Percentiles rank a stretch among this genome's conserved stretches.
Evolutionary conservation across 2,888 invertebrate genomes (phyloP).

Genomic region (Tenthredo distinguenda): DNA sequence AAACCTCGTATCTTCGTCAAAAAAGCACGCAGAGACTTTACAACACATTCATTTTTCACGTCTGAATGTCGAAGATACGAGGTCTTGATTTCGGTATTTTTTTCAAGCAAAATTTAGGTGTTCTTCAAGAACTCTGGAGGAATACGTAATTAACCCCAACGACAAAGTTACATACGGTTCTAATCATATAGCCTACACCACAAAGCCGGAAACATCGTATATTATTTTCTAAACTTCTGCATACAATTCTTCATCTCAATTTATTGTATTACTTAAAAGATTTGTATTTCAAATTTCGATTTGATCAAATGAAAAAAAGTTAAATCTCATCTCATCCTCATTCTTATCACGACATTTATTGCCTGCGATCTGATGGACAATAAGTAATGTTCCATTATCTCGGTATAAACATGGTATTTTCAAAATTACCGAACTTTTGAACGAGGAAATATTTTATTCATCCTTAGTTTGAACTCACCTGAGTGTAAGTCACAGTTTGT

Average conservation of each 20-base stretch:
- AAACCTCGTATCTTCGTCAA: too few species aligned
- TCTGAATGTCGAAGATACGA: too few species aligned
- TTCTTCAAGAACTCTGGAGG: too few species aligned
- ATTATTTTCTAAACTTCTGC: too few species aligned
- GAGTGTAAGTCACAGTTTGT: conserved; percentile 24
- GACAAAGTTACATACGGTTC: neutral
- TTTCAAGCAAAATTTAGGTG: too few species aligned
- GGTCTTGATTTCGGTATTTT: too few species aligned
- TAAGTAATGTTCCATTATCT: neutral
- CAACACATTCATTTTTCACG: too few species aligned
- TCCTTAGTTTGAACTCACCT: conserved; percentile 1
- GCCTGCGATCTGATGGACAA: neutral
- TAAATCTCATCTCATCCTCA: neutral
- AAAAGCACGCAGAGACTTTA: too few species aligned
- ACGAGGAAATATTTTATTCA: neutral
- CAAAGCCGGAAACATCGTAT: neutral
- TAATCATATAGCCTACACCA: neutral
- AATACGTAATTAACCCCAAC: neutral
- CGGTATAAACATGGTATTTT: neutral
- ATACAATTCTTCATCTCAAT: neutral
- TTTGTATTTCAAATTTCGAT: neutral
- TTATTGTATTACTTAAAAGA: neutral
- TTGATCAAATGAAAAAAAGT: neutral
- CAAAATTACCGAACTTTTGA: neutral
- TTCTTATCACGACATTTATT: neutral